Evolutionary conservation across 2,113 vertebrate species (phyloP), one percentile per base, ranked within the genome.

Genomic region (Leptosomus discolor): DNA sequence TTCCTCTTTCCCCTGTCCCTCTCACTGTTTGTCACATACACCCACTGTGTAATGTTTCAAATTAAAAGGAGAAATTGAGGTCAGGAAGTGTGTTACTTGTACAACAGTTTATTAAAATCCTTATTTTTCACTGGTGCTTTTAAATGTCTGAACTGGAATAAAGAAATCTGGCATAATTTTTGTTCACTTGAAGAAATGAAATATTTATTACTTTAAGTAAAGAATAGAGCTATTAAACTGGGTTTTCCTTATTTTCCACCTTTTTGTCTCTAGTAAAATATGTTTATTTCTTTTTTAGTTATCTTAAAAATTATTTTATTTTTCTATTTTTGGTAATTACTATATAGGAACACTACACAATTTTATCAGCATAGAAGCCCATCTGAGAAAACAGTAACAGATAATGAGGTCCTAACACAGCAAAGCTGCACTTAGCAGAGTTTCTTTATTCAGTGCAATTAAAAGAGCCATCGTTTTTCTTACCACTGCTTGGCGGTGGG

Each of bases 391-490:
- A 26, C 2, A 1, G 17, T 67, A 43, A 79, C 24, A 85, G 53
- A 64, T 80, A 50, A 27, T 18, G 6, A 73, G 75, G 74, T 58
- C 29, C 68, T 30, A 61, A n/a, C 12, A 27, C 14, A 64, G 32
- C 45, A 91, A 86, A 78, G 32, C 58, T 5, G 8, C 67, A 16
- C 64, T 76, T 68, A 94, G 77, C 64, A 74, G n/a, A 37, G 50
- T 27, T 88, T 30, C 36, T 85, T 73, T 60, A 53, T 92, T 91
- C 58, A 81, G 78, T 34, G 34, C 67, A 77, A 69, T 94, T 96
- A 87, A 90, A 94, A 96, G 54, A 92, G 32, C 75, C 81, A 77
- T 96, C 24, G 2, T 91, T 90, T 92, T 77, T 91, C 95, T 85
- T 76, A 39, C 63, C 70, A 8, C 14, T 58, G 53, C 77, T 92